These are phyloP conservation scores for Mythimna vitellina DNA, from an alignment of 2,888 invertebrate genomes.

Conservation along the genomic window DNA sequence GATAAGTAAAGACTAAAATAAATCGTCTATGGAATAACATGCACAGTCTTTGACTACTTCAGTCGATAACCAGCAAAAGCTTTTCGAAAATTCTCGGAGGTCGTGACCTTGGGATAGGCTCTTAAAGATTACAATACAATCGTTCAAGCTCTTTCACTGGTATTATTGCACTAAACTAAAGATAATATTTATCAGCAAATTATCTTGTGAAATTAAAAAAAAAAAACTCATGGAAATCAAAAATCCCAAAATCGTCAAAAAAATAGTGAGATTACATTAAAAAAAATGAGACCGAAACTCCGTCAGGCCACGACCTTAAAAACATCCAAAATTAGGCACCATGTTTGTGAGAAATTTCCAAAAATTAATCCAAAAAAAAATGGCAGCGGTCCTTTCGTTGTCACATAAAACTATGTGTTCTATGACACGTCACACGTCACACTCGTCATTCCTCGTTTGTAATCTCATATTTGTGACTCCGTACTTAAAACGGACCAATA, in stretches of 20 bases:
- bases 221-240: conserved; percentile 9
- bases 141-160: conserved; percentile 48
- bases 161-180: conserved; percentile 46
- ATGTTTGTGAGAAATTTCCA: conserved; percentile 67
- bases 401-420: conserved; percentile 61
- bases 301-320: conserved; percentile 64
- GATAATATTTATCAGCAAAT: conserved; percentile 22
- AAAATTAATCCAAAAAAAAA: conserved; percentile 68
- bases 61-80: conserved; percentile 73
- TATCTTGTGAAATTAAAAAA: conserved; percentile 22
- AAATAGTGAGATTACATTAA: conserved; percentile 38
- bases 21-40: conserved; percentile 75
- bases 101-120: conserved; percentile 45
- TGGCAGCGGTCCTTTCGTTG: conserved; percentile 78
- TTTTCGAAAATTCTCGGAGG: conserved; percentile 52
- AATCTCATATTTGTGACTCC: conserved; percentile 64
- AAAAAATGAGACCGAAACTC: conserved; percentile 26
- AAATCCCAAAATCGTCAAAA: conserved; percentile 16
- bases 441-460: conserved; percentile 47
- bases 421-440: conserved; percentile 64
- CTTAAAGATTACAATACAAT: background rate
- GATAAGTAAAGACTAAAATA: conserved; percentile 70
- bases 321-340: conserved; percentile 79
- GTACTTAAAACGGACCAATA: conserved; percentile 62
- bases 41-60: conserved; percentile 78